Conservation (phyloP, 2,888 invertebrate species). For the Emmelina monodactyla region DNA sequence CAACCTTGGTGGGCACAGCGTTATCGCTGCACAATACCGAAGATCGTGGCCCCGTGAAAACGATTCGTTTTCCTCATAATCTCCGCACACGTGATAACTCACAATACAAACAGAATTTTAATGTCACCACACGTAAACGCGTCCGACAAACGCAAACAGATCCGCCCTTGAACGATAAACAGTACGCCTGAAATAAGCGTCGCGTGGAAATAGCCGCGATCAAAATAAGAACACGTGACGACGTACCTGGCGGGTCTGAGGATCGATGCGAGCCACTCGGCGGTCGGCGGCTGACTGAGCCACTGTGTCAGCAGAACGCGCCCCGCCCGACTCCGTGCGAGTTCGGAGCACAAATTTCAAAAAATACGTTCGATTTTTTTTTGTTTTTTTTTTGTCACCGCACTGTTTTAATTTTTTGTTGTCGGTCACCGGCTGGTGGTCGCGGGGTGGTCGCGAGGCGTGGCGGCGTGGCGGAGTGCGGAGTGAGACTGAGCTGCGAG, state of each 20-base stretch:
- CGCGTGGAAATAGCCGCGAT: conserved; percentile 58
- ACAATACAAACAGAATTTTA: conserved; percentile 14
- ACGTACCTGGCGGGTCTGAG: conserved; percentile 64
- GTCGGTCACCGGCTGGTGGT: conserved; percentile 36
- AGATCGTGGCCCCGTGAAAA: conserved; percentile 41
- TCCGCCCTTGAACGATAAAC: conserved; percentile 60
- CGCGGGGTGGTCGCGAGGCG: conserved; percentile 33
- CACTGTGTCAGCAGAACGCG: conserved; percentile 65
- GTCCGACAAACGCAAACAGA: conserved; percentile 41
- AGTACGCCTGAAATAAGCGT: conserved; percentile 57
- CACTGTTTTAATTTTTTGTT: conserved; percentile 21
- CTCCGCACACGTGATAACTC: conserved; percentile 27
- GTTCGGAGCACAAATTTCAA: conserved; percentile 52
- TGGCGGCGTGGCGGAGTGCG: conserved; percentile 40
- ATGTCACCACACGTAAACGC: conserved; percentile 35
- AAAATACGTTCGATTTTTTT: conserved; percentile 40
- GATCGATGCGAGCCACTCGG: conserved; percentile 64
- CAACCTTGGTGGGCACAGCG: conserved; percentile 27
- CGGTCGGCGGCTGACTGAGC: conserved; percentile 66
- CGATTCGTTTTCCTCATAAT: conserved; percentile 38
- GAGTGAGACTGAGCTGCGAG: conserved; percentile 48
- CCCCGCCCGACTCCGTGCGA: conserved; percentile 54
- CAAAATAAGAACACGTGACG: conserved; percentile 61
- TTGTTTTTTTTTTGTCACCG: conserved; percentile 12
- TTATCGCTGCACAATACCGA: conserved; percentile 37